phyloP scores from a whole-genome alignment of 2,797 vertebrate species.

The Spheniscus humboldti region DNA sequence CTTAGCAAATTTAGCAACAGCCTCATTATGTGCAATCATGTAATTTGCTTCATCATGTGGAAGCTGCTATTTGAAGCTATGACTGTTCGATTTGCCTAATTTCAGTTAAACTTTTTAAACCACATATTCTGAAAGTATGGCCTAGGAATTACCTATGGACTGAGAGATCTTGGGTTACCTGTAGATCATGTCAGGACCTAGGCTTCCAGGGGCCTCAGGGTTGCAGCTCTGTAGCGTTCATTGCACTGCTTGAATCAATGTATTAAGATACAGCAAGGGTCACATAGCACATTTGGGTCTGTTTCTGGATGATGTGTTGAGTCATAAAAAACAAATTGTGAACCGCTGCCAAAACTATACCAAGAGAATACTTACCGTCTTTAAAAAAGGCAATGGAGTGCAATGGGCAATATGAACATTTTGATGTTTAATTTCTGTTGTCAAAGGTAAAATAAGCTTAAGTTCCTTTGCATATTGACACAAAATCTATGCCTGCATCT shows the following conservation, averaged over 20 bases:
- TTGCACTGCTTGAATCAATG: not conserved
- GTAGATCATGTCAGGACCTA: not conserved
- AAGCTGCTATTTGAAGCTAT: not conserved
- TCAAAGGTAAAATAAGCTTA: not conserved
- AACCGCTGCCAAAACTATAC: not conserved
- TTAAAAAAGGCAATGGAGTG: not conserved
- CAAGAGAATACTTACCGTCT: not conserved
- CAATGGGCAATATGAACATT: not conserved
- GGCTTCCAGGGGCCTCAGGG: not conserved
- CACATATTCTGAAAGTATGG: not conserved
- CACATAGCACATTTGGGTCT: not conserved
- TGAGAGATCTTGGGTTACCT: not conserved
- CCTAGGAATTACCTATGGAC: not conserved
- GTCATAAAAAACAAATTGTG: not conserved
- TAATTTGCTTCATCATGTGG: constrained; percentile 31
- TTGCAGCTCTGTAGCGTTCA: not conserved
- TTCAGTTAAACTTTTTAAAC: not conserved
- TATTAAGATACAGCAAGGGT: not conserved
- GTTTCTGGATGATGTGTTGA: not conserved
- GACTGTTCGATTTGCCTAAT: not conserved
- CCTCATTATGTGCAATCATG: constrained; percentile 21
- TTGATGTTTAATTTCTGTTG: not conserved
- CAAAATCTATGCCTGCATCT: not conserved
- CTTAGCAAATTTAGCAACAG: constrained; percentile 28
- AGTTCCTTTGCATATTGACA: not conserved